phyloP scores from a whole-genome alignment of 2,797 vertebrate species.

The Halcyon smyrnensis region DNA sequence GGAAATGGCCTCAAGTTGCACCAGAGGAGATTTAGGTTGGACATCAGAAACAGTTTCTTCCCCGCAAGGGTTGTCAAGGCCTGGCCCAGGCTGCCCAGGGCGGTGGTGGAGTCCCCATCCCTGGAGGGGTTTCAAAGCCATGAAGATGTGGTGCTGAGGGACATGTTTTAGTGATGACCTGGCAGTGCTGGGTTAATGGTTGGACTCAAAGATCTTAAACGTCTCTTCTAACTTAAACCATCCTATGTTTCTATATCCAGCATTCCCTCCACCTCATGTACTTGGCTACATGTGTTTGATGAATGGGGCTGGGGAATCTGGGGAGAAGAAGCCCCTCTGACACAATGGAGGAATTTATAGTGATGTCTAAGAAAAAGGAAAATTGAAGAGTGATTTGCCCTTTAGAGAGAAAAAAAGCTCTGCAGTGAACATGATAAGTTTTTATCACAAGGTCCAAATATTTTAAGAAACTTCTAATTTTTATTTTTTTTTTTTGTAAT shows the following conservation, averaged over 20 bases:
- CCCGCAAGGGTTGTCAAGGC: not conserved
- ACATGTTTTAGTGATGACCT: not conserved
- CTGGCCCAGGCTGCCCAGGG: not conserved
- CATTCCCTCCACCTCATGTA: fast-evolving
- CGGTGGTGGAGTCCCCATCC: not conserved
- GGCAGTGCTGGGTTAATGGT: not conserved
- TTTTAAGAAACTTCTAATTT: not conserved
- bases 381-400: not conserved
- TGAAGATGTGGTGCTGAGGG: not conserved
- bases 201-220: not conserved
- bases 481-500: not conserved
- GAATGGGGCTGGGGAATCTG: too few relatives aligned
- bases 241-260: not conserved
- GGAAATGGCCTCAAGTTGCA: not conserved
- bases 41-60: not conserved
- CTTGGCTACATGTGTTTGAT: not conserved
- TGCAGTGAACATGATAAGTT: not conserved
- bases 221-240: not conserved
- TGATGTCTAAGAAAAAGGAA: not conserved
- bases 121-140: not conserved
- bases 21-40: not conserved
- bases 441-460: not conserved
- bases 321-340: not conserved
- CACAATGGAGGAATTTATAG: not conserved
- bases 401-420: not conserved